Percentiles rank a stretch among this genome's conserved stretches.
phyloP scores from a whole-genome alignment of 2,888 invertebrate species.

The Ormia ochracea region DNA sequence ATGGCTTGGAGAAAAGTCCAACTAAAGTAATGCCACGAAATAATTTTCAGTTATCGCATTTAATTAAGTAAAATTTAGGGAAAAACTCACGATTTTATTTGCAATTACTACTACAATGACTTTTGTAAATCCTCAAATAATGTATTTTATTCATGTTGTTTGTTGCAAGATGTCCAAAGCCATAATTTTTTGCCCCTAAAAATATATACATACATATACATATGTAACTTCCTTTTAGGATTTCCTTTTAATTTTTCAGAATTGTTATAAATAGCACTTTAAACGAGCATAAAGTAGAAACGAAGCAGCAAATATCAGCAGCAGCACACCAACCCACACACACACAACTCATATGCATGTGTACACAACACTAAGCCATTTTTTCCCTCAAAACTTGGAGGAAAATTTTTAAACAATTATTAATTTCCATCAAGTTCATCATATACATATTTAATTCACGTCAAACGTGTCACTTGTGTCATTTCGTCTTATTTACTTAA shows the following conservation, averaged over 20 bases:
- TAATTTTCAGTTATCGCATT: slow-evolving; percentile 23
- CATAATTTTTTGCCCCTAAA: too few species aligned
- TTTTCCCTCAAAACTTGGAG: not conserved
- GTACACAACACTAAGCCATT: not conserved
- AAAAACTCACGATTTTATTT: slow-evolving; percentile 12
- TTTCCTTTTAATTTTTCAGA: slow-evolving; percentile 25
- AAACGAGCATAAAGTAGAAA: slow-evolving; percentile 20
- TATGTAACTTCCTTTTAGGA: too few species aligned
- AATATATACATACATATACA: too few species aligned
- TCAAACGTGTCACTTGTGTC: too few species aligned
- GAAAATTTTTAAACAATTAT: not conserved
- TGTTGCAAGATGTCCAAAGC: too few species aligned
- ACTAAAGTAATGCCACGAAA: slow-evolving; percentile 36
- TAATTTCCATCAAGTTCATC: not conserved
- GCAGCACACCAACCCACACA: slow-evolving; percentile 55
- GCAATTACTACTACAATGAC: not conserved
- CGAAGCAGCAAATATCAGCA: slow-evolving; percentile 12
- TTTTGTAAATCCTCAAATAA: slow-evolving; percentile 7
- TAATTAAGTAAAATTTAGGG: not conserved
- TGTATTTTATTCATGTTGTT: not conserved
- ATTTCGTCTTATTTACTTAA: too few species aligned
- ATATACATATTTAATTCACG: too few species aligned
- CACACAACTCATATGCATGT: slow-evolving; percentile 21
- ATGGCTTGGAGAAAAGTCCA: slow-evolving; percentile 7
- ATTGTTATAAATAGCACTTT: slow-evolving; percentile 66